Percentiles rank a stretch among this genome's conserved stretches.
phyloP scores from a whole-genome alignment of 2,797 vertebrate genomes.

The Esox masquinongy region DNA sequence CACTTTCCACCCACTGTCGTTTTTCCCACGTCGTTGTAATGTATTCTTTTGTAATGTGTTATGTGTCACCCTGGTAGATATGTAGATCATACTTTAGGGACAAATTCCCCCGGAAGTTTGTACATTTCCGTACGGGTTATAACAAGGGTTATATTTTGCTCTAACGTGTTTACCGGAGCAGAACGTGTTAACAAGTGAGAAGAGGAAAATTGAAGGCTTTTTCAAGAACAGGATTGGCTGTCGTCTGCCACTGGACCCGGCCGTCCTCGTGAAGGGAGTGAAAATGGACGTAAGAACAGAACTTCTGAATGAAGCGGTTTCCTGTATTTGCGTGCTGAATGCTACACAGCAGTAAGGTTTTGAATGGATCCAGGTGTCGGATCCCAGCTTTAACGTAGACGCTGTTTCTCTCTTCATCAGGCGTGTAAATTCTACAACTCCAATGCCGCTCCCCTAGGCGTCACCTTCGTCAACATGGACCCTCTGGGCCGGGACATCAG shows the following conservation, averaged over 20 bases:
- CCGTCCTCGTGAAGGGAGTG: slow-evolving; percentile 82
- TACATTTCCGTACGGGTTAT: too few species aligned
- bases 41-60: too few species aligned
- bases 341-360: neutral
- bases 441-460: slow-evolving; percentile 86
- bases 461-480: slow-evolving; percentile 88
- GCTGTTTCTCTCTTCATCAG: slow-evolving; percentile 57
- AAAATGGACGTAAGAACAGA: slow-evolving; percentile 77
- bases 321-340: neutral
- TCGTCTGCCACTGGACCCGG: slow-evolving; percentile 88
- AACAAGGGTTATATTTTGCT: neutral
- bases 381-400: neutral
- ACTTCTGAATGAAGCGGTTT: neutral
- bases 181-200: slow-evolving; percentile 78
- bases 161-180: slow-evolving; percentile 46
- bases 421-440: slow-evolving; percentile 91
- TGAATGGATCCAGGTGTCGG: neutral
- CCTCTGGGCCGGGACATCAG: slow-evolving; percentile 82
- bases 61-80: too few species aligned
- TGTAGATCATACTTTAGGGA: too few species aligned
- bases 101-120: too few species aligned
- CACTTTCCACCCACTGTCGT: too few species aligned
- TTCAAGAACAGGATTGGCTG: slow-evolving; percentile 80
- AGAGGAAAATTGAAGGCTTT: slow-evolving; percentile 78
- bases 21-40: too few species aligned